Evolutionary conservation across 2,888 invertebrate genomes (phyloP).

Genomic region (Entomobrya proxima): DNA sequence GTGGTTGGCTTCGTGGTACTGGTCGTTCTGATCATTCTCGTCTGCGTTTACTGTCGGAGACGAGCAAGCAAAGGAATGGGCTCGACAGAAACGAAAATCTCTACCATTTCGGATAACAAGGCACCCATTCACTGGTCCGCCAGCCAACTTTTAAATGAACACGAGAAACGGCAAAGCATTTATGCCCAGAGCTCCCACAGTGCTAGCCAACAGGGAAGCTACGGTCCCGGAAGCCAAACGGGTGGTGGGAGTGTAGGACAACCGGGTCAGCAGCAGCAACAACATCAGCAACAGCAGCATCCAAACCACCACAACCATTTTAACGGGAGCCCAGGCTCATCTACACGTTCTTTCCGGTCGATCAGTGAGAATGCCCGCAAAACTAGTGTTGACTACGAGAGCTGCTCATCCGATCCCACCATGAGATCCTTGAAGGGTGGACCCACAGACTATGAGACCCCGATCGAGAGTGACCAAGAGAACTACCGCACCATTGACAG

Average conservation of each 20-base stretch:
- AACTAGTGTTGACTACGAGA: slow-evolving; percentile 74
- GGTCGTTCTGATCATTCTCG: slow-evolving; percentile 79
- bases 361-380: slow-evolving; percentile 73
- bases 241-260: slow-evolving; percentile 24
- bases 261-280: slow-evolving; percentile 42
- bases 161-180: slow-evolving; percentile 81
- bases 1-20: slow-evolving; percentile 78
- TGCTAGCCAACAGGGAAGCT: slow-evolving; percentile 62
- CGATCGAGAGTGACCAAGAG: slow-evolving; percentile 73
- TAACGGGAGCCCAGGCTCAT: slow-evolving; percentile 72
- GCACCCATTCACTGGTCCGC: slow-evolving; percentile 78
- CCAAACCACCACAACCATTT: slow-evolving; percentile 55
- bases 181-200: slow-evolving; percentile 76
- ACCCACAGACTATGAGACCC: slow-evolving; percentile 74
- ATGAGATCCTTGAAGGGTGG: slow-evolving; percentile 70
- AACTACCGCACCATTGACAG: slow-evolving; percentile 74
- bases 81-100: slow-evolving; percentile 74
- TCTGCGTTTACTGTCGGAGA: slow-evolving; percentile 79
- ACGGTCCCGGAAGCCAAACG: slow-evolving; percentile 35
- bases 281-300: slow-evolving; percentile 50
- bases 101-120: slow-evolving; percentile 73
- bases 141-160: slow-evolving; percentile 81
- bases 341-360: slow-evolving; percentile 74
- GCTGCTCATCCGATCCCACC: slow-evolving; percentile 74
- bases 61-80: slow-evolving; percentile 74